Base-by-base conservation (phyloP, 92 coral and sea anemone genomes). In the Metridium senile region DNA sequence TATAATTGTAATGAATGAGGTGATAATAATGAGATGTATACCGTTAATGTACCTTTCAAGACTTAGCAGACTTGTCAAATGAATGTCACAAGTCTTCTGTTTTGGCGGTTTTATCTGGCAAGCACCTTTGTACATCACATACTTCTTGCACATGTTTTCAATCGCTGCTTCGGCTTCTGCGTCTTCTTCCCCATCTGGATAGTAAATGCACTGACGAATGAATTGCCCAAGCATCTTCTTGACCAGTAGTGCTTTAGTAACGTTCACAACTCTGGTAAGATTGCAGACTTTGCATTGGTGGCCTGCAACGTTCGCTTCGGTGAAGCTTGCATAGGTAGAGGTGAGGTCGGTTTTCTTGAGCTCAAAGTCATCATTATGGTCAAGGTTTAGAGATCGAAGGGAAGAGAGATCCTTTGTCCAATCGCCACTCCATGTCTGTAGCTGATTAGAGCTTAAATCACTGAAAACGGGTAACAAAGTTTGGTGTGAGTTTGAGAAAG, bases 231-330 rank as follows among this genome's bases (percentile, higher is more conserved):
- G 66, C 76, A 71, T n/a, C 62, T 53, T 51, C 16, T 71, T 52
- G 0, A 71, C 45, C 6, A 71, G 25, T 10, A 71, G 22, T 17
- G 33, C 39, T 49, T 57, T 33, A 30, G 76, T 71, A 13, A 71
- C 64, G 25, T 71, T 71, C 49, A 16, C 46, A 11, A 49, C 65
- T 65, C 83, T 46, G 16, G 76, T 81, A 22, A 76, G 66, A 47
- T 86, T 81, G 53, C 90, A 86, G 9, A 25, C 54, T 32, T 35
- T 45, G 71, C 86, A 86, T 6, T 62, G 46, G 21, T 81, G 74
- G 4, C 69, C 54, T 8, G 69, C 69, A 13, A 72, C 65, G 23
- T 85, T 72, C 0, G 62, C 57, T 1, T 86, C 90, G 0, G 47
- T 16, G 16, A 86, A 39, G 47, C 43, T 68, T 28, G 72, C 58